Evolutionary conservation across 1,140 invertebrate genomes (phyloP), one percentile per base, ranked within the genome.

Genomic region (Drosophila pectinifera): DNA sequence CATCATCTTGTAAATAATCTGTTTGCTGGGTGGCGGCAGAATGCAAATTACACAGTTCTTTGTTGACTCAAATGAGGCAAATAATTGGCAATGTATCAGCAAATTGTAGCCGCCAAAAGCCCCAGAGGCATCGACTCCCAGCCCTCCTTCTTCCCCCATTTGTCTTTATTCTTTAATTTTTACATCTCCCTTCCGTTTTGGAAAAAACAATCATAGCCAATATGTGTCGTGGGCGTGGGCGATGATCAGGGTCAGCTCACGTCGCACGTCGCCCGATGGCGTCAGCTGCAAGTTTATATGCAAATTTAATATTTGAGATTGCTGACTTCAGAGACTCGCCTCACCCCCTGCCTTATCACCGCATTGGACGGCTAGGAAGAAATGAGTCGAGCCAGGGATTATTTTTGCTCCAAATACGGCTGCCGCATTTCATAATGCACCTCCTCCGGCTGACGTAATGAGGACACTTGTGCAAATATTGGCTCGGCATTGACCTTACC

Each of bases 81-180:
- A 78, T 83, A 83, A 83, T 83, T 83, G 80, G 80, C 80, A 83
- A 62, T 83, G 61, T 84, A 75, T 83, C 80, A 84, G 80, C 80
- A 67, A 78, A 54, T 70, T 82, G 69, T 70, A 45, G 42, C 38
- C 28, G 24, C 63, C 42, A 63, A 24, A 63, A 28, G 43, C 16
- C 3, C 42, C 59, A 24, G 18, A 34, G 64, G 59, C 64, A 24
- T 20, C 14, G 11, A n/a, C n/a, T n/a, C n/a, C n/a, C n/a, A 11
- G 3, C 14, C 22, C 16, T 43, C 31, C 3, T 2, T 7, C 41
- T 20, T 4, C 13, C 16, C 20, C 1, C 36, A 10, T 43, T 18
- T 22, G 8, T 55, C 26, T 45, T 54, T 53, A 22, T 22, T 46
- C 43, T 41, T 26, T 36, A 53, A 36, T 36, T 53, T 51, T 36